A percentile compares a stretch with the other conserved stretches of the same genome.
Evolutionary conservation across 2,113 vertebrate species (phyloP).

Genomic region (Stigmatopora argus): DNA sequence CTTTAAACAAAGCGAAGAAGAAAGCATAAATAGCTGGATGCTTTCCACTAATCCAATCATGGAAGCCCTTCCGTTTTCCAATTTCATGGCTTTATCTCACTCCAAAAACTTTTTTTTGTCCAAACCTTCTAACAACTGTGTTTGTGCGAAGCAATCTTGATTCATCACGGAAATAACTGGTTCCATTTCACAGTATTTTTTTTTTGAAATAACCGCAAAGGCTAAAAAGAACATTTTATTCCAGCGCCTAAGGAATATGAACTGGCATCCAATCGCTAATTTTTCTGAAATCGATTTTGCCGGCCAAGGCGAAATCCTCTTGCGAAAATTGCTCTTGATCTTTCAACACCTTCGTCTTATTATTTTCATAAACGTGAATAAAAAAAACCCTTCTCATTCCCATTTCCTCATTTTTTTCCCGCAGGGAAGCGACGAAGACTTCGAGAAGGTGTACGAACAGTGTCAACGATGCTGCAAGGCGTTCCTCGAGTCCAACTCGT

Average conservation of each 20-base stretch:
- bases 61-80: not conserved
- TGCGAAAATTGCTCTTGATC: not conserved
- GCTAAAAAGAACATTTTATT: not conserved
- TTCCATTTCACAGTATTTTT: not conserved
- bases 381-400: not conserved
- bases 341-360: not conserved
- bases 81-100: not conserved
- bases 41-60: not conserved
- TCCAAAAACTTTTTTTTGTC: not conserved
- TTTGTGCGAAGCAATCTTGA: not conserved
- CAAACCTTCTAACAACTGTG: not conserved
- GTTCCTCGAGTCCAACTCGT: constrained; percentile 73
- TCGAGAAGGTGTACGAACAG: constrained; percentile 82
- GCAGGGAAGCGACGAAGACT: constrained; percentile 82
- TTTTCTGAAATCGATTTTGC: not conserved
- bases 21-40: not conserved
- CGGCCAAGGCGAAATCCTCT: too few relatives aligned
- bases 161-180: not conserved
- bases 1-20: not conserved
- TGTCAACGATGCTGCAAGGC: constrained; percentile 79
- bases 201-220: not conserved
- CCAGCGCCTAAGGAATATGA: not conserved
- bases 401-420: not conserved
- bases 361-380: not conserved
- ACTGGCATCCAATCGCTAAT: not conserved